Evolutionary conservation across 2,797 vertebrate species (phyloP).

Genomic region (Limnodromus scolopaceus): DNA sequence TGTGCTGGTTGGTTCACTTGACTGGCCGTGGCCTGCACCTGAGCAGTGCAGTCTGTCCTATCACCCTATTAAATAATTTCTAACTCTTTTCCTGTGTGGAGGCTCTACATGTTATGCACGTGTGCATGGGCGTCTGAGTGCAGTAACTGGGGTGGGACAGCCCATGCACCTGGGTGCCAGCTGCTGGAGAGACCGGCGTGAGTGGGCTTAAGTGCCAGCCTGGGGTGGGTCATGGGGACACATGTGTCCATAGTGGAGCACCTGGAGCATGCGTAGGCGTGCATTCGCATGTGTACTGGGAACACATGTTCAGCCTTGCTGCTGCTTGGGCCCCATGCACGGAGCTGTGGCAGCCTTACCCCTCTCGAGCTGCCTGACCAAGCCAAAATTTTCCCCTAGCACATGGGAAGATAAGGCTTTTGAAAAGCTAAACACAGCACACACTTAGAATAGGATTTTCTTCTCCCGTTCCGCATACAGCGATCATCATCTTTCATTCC

Average conservation of each 20-base stretch:
- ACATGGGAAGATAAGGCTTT: neutral
- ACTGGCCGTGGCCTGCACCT: accelerated
- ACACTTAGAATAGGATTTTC: neutral
- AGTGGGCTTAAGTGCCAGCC: neutral
- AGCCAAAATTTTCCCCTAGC: accelerated
- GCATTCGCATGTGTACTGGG: accelerated
- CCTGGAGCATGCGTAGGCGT: accelerated
- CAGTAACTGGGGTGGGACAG: neutral
- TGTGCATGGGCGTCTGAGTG: neutral
- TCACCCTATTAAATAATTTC: neutral
- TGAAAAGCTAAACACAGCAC: neutral
- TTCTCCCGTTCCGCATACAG: neutral
- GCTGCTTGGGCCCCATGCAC: accelerated
- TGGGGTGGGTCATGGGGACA: neutral
- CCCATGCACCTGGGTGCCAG: neutral
- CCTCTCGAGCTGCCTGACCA: neutral
- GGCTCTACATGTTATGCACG: neutral
- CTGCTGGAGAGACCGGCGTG: accelerated
- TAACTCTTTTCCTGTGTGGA: neutral
- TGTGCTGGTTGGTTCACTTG: neutral
- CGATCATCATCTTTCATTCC: neutral
- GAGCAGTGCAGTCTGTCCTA: neutral
- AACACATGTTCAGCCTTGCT: neutral
- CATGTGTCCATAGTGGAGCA: neutral
- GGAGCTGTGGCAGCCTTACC: neutral